Base-by-base conservation (phyloP, 2,113 vertebrate genomes). In the Pygoscelis antarcticus region DNA sequence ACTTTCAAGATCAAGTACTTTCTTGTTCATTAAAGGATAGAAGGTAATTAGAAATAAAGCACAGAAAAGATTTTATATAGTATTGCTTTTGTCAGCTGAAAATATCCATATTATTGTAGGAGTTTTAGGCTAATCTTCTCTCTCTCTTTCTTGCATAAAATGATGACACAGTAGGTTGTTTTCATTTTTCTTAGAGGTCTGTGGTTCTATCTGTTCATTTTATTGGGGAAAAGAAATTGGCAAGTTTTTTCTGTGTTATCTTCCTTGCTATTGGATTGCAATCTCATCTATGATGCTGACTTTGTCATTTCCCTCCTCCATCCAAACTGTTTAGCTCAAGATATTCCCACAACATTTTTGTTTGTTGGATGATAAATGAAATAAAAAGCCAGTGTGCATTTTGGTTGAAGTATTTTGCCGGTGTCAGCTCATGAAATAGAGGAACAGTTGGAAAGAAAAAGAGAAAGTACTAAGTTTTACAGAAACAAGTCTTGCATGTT, bases 11-110 rank as follows among this genome's bases (percentile, higher is more conserved):
- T 91, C 94, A 95, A 91, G 91, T 89, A 49, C 82, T 90, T 97
- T 93, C 82, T 90, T 96, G 76, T 90, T 96, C 95, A 93, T 92
- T 95, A 97, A 95, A 96, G 89, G 93, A 81, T 94, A 93, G 79
- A 90, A 44, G 66, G 90, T 97, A 96, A 97, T 98, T 97, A 98
- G 91, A 97, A 96, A 95, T 96, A 96, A 93, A 93, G 87, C 51
- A 87, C 61, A 92, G 83, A 79, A 82, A 96, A 96, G 75, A 91
- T 84, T 96, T 94, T 91, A 79, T 83, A 52, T 89, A 89, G 78
- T 96, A 96, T 89, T 97, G 95, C 95, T 95, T 95, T 95, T 95
- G 95, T 97, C 93, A 95, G 91, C 94, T 93, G 93, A 96, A 97
- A 97, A 95, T 96, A 97, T 91, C 83, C 95, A 92, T 96, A 91